Conservation (phyloP, 2,888 invertebrate genomes). For the Tupiocoris notatus region DNA sequence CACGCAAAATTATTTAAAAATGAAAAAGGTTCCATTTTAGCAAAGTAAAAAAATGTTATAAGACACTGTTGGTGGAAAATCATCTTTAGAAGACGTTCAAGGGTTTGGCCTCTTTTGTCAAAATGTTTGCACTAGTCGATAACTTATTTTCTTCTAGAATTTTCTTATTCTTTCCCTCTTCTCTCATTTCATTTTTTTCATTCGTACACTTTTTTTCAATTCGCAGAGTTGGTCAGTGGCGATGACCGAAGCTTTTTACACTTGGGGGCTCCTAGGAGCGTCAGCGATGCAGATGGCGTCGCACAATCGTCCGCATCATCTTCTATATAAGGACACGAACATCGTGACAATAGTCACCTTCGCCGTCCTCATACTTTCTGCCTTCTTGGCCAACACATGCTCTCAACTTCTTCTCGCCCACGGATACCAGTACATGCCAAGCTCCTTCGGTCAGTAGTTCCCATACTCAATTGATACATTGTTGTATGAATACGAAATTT, state of each 20-base stretch:
- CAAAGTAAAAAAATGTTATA: no score
- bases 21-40: no score
- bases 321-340: constrained; percentile 62
- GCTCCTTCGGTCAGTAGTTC: constrained; percentile 74
- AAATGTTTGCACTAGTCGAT: no score
- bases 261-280: constrained; percentile 81
- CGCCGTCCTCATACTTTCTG: constrained; percentile 69
- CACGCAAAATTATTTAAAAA: no score
- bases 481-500: no score
- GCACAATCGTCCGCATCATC: constrained; percentile 69
- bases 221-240: constrained; percentile 84
- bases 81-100: no score
- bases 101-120: no score
- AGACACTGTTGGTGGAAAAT: no score
- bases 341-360: constrained; percentile 71
- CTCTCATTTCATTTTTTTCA: no score
- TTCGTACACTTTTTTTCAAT: constrained; percentile 30
- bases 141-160: no score
- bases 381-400: constrained; percentile 80
- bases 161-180: no score
- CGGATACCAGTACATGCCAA: constrained; percentile 74
- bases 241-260: constrained; percentile 81
- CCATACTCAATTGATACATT: neutral
- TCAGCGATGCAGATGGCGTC: constrained; percentile 77
- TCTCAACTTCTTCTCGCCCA: constrained; percentile 69